phyloP scores from a whole-genome alignment of 1,140 invertebrate species.

The Eriocheir sinensis region DNA sequence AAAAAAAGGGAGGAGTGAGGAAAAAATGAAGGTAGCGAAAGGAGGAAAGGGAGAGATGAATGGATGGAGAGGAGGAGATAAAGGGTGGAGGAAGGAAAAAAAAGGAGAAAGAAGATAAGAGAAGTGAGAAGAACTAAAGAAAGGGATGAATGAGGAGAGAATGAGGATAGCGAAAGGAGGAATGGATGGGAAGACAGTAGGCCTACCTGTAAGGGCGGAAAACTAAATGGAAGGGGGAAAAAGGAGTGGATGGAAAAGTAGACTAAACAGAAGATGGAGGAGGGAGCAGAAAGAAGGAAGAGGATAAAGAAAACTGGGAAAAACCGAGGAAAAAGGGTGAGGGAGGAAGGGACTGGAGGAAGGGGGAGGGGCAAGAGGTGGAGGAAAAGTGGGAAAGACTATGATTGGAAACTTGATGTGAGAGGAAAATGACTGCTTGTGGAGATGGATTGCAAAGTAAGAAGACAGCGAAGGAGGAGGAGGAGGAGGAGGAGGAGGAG shows the following conservation, averaged over 20 bases:
- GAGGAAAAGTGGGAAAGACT: too few relatives aligned
- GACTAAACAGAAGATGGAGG: background rate
- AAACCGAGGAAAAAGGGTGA: background rate
- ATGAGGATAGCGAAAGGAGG: too few relatives aligned
- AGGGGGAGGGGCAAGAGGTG: too few relatives aligned
- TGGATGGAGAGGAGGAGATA: background rate
- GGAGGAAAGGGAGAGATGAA: background rate
- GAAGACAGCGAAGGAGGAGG: background rate
- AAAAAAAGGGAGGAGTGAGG: background rate
- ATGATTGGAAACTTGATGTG: too few relatives aligned
- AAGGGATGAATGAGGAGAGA: conserved; percentile 5
- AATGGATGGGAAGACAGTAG: too few relatives aligned
- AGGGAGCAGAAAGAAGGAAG: background rate
- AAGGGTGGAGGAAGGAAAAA: background rate
- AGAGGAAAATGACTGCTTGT: background rate
- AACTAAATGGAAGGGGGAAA: background rate
- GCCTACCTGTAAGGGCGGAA: background rate
- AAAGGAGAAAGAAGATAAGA: background rate
- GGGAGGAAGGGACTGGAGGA: too few relatives aligned
- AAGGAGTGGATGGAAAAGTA: background rate
- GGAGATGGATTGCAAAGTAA: background rate
- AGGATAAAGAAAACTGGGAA: background rate
- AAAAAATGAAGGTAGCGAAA: background rate
- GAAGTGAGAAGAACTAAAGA: background rate
- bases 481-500: background rate